phyloP scores from a whole-genome alignment of 2,888 invertebrate genomes.

The Phasia obesa region DNA sequence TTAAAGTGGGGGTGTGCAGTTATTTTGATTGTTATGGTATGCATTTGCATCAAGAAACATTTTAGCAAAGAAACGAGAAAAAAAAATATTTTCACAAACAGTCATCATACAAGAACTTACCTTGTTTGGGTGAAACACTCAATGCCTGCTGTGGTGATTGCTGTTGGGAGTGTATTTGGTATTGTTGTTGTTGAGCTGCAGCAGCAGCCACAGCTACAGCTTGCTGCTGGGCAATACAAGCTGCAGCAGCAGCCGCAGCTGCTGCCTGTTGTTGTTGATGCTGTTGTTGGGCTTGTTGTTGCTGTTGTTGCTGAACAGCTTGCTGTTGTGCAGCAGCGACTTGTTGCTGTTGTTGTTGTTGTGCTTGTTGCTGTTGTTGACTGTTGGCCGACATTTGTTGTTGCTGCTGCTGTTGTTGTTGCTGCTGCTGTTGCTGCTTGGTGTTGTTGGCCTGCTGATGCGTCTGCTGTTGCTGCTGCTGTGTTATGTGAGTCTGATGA shows the following conservation, averaged over 20 bases:
- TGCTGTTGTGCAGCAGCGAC: constrained; percentile 77
- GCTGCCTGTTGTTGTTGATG: constrained; percentile 73
- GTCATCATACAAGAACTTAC: constrained; percentile 75
- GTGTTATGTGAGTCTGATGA: constrained; percentile 81
- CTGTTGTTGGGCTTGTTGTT: constrained; percentile 73
- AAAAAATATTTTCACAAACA: constrained; percentile 21
- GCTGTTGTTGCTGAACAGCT: constrained; percentile 76
- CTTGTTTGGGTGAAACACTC: constrained; percentile 81
- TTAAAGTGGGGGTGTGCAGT: not conserved
- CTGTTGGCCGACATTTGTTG: constrained; percentile 77
- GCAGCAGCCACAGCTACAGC: constrained; percentile 74
- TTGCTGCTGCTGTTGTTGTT: constrained; percentile 74
- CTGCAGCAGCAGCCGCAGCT: constrained; percentile 78
- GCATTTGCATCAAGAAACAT: constrained; percentile 7
- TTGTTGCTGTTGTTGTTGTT: constrained; percentile 73
- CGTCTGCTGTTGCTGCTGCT: constrained; percentile 77
- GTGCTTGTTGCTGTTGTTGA: constrained; percentile 72
- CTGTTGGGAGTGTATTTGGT: constrained; percentile 82
- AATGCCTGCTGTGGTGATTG: constrained; percentile 82
- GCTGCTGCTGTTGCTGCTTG: constrained; percentile 75
- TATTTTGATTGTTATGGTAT: not conserved
- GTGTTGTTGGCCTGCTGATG: constrained; percentile 78
- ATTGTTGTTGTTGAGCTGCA: constrained; percentile 77
- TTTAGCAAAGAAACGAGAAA: not conserved
- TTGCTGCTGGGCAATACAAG: constrained; percentile 79